A percentile compares a stretch with the other conserved stretches of the same genome.
Conservation (phyloP, 2,888 invertebrate species). For the Herminia tarsipennalis region DNA sequence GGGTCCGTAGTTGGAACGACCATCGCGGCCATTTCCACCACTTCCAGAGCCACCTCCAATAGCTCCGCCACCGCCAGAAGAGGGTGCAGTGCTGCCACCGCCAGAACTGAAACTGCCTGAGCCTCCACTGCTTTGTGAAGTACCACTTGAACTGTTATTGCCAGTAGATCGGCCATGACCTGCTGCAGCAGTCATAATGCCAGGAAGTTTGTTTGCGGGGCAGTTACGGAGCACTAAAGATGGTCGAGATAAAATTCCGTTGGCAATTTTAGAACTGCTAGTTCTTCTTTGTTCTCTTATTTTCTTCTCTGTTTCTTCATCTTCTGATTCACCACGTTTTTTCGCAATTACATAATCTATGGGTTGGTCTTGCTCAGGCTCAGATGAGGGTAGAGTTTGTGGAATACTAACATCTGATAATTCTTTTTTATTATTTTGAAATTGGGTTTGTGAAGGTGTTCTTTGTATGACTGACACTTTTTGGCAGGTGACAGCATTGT, state of each 20-base stretch:
- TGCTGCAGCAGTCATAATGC: slow-evolving; percentile 90
- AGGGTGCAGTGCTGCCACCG: slow-evolving; percentile 83
- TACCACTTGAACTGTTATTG: slow-evolving; percentile 81
- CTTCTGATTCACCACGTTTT: slow-evolving; percentile 88
- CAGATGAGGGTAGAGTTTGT: slow-evolving; percentile 77
- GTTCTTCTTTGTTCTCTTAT: slow-evolving; percentile 89
- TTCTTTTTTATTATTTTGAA: slow-evolving; percentile 79
- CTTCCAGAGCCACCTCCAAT: slow-evolving; percentile 90
- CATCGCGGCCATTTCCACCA: slow-evolving; percentile 92
- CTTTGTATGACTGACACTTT: slow-evolving; percentile 93
- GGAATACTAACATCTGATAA: slow-evolving; percentile 81
- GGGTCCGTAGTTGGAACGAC: slow-evolving; percentile 94
- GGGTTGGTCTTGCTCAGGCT: slow-evolving; percentile 93
- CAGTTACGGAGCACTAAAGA: slow-evolving; percentile 84
- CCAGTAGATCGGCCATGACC: slow-evolving; percentile 91
- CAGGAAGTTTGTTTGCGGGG: slow-evolving; percentile 86
- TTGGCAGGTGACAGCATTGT: slow-evolving; percentile 88
- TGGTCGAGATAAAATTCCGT: slow-evolving; percentile 83
- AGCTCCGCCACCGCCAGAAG: slow-evolving; percentile 86
- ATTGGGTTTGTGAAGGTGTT: slow-evolving; percentile 87
- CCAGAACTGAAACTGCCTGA: slow-evolving; percentile 84
- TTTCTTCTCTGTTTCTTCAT: slow-evolving; percentile 89
- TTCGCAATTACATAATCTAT: slow-evolving; percentile 96
- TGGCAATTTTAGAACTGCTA: slow-evolving; percentile 88
- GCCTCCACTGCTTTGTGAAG: slow-evolving; percentile 81